phyloP scores from a whole-genome alignment of 1,140 invertebrate species.

The Drosophila auraria region DNA sequence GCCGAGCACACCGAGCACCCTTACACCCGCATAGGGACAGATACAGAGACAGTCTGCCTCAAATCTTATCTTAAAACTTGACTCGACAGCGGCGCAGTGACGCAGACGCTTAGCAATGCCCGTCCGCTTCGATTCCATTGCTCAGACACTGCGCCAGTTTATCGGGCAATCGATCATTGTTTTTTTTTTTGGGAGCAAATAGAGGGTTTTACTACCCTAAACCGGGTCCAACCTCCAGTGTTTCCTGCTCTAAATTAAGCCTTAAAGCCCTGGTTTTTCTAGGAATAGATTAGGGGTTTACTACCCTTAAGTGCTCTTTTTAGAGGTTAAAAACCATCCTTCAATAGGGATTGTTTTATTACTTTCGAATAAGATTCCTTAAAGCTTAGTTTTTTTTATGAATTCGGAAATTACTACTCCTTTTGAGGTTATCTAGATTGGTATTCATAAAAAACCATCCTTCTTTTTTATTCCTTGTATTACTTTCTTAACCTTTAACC shows the following conservation, averaged over 20 bases:
- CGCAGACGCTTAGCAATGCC: conserved; percentile 50
- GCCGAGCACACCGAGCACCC: conserved; percentile 1
- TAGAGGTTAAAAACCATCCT: too few species aligned
- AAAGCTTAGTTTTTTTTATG: neutral
- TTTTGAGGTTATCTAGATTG: conserved; percentile 5
- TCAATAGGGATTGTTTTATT: too few species aligned
- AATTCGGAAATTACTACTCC: neutral
- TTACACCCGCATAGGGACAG: conserved; percentile 15
- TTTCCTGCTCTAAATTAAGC: neutral
- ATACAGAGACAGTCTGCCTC: conserved; percentile 51
- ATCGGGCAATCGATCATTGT: conserved; percentile 26
- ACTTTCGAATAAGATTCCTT: neutral
- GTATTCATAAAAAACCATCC: neutral
- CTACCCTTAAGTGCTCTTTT: neutral
- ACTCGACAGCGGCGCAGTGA: conserved; percentile 67
- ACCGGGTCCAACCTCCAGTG: neutral
- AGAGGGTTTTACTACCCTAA: neutral
- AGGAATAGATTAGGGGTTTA: neutral
- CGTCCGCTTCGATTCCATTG: conserved; percentile 19
- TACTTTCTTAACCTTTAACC: neutral
- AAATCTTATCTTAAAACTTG: conserved; percentile 83
- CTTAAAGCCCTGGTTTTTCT: neutral
- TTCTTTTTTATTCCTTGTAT: too few species aligned
- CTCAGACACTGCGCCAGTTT: conserved; percentile 24
- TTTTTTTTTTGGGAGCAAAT: neutral